Percentiles rank a stretch among this genome's conserved stretches.
Conservation (phyloP, 2,113 vertebrate genomes). For the Toxotes jaculatrix region DNA sequence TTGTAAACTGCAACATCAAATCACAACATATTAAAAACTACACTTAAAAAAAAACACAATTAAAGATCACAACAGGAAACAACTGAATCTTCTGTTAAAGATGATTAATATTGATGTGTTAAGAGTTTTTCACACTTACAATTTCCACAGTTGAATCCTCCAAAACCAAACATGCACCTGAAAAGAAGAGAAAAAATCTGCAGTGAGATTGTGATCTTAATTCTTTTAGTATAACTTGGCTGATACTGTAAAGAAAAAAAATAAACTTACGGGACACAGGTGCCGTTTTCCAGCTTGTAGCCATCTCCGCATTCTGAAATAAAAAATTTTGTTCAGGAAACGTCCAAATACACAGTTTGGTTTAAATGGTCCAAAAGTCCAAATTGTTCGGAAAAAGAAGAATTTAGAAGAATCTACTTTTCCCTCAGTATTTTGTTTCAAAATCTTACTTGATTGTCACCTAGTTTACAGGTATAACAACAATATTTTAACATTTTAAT, state of each 20-base stretch:
- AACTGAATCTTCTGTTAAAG: background rate
- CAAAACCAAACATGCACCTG: slow-evolving; percentile 96
- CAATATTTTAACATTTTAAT: no score
- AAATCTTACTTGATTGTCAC: background rate
- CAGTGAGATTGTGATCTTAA: slow-evolving; percentile 1
- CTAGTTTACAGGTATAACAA: background rate
- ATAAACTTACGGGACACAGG: slow-evolving; percentile 90
- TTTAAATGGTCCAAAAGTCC: background rate
- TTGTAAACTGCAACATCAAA: slow-evolving; percentile 89
- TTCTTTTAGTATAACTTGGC: background rate
- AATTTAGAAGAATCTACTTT: background rate
- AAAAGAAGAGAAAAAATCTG: slow-evolving; percentile 59
- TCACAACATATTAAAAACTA: background rate
- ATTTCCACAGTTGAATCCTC: slow-evolving; percentile 97
- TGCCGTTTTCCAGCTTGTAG: slow-evolving; percentile 91
- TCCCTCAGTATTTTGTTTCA: no score
- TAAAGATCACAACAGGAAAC: background rate
- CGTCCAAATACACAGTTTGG: background rate
- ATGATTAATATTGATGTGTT: background rate
- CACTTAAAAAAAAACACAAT: background rate
- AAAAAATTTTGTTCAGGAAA: slow-evolving; percentile 19
- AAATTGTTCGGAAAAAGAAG: no score
- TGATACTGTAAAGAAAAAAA: background rate
- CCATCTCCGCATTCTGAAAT: slow-evolving; percentile 94
- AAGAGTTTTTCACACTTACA: slow-evolving; percentile 85